Evolutionary conservation across 2,797 vertebrate species (phyloP), one percentile per base, ranked within the genome.

Genomic region (Cynodonichthys magdalenae): DNA sequence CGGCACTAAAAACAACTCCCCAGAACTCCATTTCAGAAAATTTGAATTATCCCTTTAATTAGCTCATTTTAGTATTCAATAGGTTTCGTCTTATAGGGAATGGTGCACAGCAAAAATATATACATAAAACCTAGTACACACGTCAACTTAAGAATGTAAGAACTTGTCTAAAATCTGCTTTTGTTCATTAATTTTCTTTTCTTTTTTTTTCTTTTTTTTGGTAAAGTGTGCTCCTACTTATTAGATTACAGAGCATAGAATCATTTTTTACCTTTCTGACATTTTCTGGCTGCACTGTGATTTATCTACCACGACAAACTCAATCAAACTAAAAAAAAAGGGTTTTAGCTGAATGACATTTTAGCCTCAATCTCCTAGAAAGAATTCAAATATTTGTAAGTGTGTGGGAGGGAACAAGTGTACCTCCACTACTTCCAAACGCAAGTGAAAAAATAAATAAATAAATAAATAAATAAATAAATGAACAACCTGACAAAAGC

Each of bases 401-500:
- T 34, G 15, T 42, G 52, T 48, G 39, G 27, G 19, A 14, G 34
- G 56, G 46, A 17, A 62, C 46, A 31, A 65, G 39, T 59, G 56
- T 39, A 63, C 17, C 50, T 48, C 62, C n/a, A 27, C 31, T 20
- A 39, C 48, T 55, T 69, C 68, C 39, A 63, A 51, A 76, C 54
- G 60, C 53, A 58, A 76, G 58, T 45, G 56, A 47, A 39, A 73
- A 73, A 77, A 67, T 28, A 28, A 68, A 61, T 45, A 69, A 63
- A 73, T 70, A 69, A 63, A 73, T 70, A 73, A 77, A 67, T 28
- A 28, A 68, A 61, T 45, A 69, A 63, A 73, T 70, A 69, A 63
- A 73, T 70, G 49, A 80, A 71, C 46, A 53, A 49, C 66, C 49
- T 39, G 57, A 77, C 28, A 80, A 74, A 76, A 77, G 70, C 45